Conservation (phyloP, 2,797 vertebrate species). For the Pantherophis alleghaniensis region DNA sequence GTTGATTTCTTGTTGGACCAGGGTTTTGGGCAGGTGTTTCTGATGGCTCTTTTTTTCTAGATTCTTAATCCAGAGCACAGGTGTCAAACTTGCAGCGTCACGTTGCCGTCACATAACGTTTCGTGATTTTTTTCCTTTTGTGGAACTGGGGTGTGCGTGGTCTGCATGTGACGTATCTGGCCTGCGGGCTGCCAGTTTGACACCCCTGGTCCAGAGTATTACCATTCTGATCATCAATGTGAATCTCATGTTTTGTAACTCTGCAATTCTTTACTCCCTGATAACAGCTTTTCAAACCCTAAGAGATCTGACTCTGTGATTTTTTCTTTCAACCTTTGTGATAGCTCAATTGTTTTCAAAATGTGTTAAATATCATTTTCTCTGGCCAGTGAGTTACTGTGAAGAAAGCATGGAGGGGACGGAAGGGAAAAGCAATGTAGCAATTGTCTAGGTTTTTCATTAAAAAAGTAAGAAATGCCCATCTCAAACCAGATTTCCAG, state of each 20-base stretch:
- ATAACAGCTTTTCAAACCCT: neutral
- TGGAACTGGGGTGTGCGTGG: too few relatives aligned
- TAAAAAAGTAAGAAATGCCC: neutral
- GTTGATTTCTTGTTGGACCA: neutral
- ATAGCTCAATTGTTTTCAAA: neutral
- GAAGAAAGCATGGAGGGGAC: neutral
- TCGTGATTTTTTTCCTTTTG: too few relatives aligned
- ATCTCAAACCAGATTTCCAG: neutral
- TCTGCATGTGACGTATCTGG: rapidly evolving
- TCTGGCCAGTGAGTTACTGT: neutral
- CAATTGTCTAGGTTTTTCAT: neutral
- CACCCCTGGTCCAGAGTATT: neutral
- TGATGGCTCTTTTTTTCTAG: neutral
- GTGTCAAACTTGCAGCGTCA: rapidly evolving
- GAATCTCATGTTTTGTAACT: neutral
- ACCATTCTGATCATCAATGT: neutral
- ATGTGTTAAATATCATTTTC: neutral
- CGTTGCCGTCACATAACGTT: too few relatives aligned
- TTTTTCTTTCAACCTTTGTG: neutral
- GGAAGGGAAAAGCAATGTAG: neutral
- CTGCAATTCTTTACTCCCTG: neutral
- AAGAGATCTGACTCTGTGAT: neutral
- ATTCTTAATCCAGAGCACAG: neutral
- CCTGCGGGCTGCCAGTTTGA: too few relatives aligned
- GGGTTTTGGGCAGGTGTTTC: neutral